Conservation (phyloP, 2,888 invertebrate species). For the Schrankia costaestrigalis region DNA sequence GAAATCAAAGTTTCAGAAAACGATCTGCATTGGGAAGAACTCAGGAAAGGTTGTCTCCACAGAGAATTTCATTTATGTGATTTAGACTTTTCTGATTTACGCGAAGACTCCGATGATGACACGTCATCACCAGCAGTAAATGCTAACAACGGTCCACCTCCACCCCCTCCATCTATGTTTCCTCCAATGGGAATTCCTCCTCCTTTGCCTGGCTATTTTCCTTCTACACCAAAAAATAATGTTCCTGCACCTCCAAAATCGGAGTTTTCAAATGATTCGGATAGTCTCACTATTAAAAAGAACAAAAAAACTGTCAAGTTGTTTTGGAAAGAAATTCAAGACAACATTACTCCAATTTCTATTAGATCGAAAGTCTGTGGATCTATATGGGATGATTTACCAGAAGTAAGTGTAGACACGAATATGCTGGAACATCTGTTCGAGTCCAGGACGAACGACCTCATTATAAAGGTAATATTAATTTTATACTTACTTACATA, state of each 20-base stretch:
- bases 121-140: slow-evolving; percentile 84
- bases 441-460: slow-evolving; percentile 97
- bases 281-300: slow-evolving; percentile 84
- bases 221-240: slow-evolving; percentile 60
- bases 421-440: slow-evolving; percentile 97
- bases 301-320: slow-evolving; percentile 98
- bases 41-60: slow-evolving; percentile 85
- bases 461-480: slow-evolving; percentile 95
- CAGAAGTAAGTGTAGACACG: slow-evolving; percentile 91
- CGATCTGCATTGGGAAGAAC: slow-evolving; percentile 97
- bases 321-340: slow-evolving; percentile 98
- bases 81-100: slow-evolving; percentile 97
- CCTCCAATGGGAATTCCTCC: slow-evolving; percentile 70
- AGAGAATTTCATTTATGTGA: slow-evolving; percentile 93
- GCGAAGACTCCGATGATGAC: slow-evolving; percentile 93
- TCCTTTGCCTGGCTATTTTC: slow-evolving; percentile 75
- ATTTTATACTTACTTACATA: not conserved
- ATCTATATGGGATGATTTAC: slow-evolving; percentile 95
- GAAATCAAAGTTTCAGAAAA: slow-evolving; percentile 94
- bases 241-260: slow-evolving; percentile 66
- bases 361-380: slow-evolving; percentile 82
- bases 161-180: slow-evolving; percentile 87
- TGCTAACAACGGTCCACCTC: slow-evolving; percentile 86
- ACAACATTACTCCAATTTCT: slow-evolving; percentile 81
- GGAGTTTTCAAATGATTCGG: slow-evolving; percentile 62